Evolutionary conservation across 1,140 invertebrate genomes (phyloP).

Genomic region (Aphis craccivora): DNA sequence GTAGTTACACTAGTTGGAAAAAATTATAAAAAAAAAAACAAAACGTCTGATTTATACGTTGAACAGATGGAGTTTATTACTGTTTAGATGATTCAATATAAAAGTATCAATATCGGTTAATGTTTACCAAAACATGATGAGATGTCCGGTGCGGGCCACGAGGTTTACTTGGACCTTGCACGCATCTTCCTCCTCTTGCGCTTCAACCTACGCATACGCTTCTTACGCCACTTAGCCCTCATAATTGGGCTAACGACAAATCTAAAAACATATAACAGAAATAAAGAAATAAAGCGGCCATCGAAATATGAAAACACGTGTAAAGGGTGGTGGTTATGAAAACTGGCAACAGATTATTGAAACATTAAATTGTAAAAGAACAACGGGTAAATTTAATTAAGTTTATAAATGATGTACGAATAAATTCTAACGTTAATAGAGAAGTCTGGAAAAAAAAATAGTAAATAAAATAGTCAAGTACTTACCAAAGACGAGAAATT

Average conservation of each 20-base stretch:
- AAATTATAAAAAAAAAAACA: background rate
- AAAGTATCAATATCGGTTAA: conserved; percentile 33
- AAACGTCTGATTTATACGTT: background rate
- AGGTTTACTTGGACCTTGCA: conserved; percentile 59
- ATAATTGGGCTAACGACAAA: conserved; percentile 30
- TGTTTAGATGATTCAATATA: conserved; percentile 40
- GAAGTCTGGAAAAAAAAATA: background rate
- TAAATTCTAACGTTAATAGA: background rate
- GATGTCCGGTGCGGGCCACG: background rate
- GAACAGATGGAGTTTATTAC: conserved; percentile 38
- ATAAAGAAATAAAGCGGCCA: background rate
- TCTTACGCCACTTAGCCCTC: conserved; percentile 60
- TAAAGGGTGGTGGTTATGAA: background rate
- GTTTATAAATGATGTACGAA: background rate
- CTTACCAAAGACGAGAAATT: conserved; percentile 30
- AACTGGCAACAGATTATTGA: background rate
- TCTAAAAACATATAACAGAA: conserved; percentile 19
- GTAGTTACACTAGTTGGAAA: background rate
- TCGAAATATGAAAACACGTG: background rate
- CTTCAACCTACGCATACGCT: conserved; percentile 60
- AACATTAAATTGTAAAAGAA: background rate
- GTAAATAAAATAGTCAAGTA: background rate
- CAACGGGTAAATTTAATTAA: background rate
- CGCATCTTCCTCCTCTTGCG: conserved; percentile 60
- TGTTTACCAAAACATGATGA: conserved; percentile 48